Evolutionary conservation across 1,140 invertebrate genomes (phyloP), one percentile per base, ranked within the genome.

Genomic region (Bombus pascuorum): DNA sequence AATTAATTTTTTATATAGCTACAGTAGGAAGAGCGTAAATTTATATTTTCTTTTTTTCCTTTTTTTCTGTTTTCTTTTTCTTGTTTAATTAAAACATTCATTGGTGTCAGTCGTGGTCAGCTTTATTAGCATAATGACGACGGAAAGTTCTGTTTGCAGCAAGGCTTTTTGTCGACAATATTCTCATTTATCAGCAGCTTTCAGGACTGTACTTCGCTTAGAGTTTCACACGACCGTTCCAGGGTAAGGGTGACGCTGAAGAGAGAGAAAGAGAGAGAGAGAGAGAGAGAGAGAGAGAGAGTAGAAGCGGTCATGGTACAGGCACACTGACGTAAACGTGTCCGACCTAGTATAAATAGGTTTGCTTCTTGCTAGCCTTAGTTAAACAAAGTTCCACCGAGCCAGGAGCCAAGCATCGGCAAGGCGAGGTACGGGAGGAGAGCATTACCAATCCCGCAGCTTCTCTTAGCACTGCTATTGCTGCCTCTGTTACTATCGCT

Each of bases 321-420:
- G 77, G 66, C 87, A 89, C 89, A 89, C 82, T 72, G 79, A 82
- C 89, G 92, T 91, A 92, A 93, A 91, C 89, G 92, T 92, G 91
- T 93, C 91, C 90, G 87, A 93, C 90, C 92, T 91, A 92, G 91
- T 94, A 94, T 94, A 94, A 94, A 94, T 94, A 94, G 94, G 93
- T 92, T 93, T 92, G 87, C 86, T 94, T 94, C 93, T 94, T 94
- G 93, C 91, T 90, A 83, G 90, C 91, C 90, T 94, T 93, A 92
- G 93, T 94, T 93, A 94, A 94, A 94, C 94, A 94, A 94, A 94
- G 94, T 94, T 94, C 92, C 88, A 87, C 70, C 88, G 25, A 75
- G 79, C 47, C 42, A 71, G 75, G 59, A 83, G 47, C 32, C 75
- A 75, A 73, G 85, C 72, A 59, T 32, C 25, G 39, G 86, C 53